phyloP scores from a whole-genome alignment of 2,888 invertebrate species.

The Pseudoips prasinana region DNA sequence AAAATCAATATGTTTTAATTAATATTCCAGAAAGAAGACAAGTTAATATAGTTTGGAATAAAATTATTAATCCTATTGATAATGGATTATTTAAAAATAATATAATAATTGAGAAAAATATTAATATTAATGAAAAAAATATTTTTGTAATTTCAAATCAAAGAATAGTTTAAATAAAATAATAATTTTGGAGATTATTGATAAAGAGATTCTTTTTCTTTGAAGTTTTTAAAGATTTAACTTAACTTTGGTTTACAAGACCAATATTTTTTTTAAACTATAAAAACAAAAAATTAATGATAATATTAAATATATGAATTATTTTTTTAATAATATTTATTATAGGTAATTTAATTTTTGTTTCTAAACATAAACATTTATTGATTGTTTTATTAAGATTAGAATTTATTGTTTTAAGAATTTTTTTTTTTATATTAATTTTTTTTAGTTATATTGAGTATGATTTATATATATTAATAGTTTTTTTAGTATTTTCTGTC shows the following conservation, averaged over 20 bases:
- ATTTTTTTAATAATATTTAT: constrained; percentile 73
- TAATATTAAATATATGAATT: constrained; percentile 61
- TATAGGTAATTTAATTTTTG: constrained; percentile 75
- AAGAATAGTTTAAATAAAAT: constrained; percentile 85
- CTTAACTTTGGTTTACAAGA: constrained; percentile 86
- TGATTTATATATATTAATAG: constrained; percentile 81
- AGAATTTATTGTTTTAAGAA: constrained; percentile 82
- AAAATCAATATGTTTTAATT: constrained; percentile 80
- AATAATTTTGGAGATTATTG: constrained; percentile 87
- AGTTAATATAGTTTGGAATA: constrained; percentile 76
- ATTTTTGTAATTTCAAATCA: constrained; percentile 76
- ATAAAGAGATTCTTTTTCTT: constrained; percentile 79
- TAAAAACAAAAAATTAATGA: constrained; percentile 76
- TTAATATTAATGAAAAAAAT: constrained; percentile 57
- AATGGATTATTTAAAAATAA: constrained; percentile 69
- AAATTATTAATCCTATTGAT: constrained; percentile 77
- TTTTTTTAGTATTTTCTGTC: constrained; percentile 84
- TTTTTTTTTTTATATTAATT: constrained; percentile 76
- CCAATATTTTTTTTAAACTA: constrained; percentile 86
- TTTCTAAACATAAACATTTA: constrained; percentile 81
- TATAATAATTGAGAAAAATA: constrained; percentile 51
- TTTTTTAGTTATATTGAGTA: constrained; percentile 66
- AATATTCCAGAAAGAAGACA: constrained; percentile 70
- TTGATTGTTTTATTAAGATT: constrained; percentile 82
- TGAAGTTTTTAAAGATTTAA: constrained; percentile 81